Evolutionary conservation across 2,113 vertebrate species (phyloP).

Genomic region (Gambusia holbrooki): DNA sequence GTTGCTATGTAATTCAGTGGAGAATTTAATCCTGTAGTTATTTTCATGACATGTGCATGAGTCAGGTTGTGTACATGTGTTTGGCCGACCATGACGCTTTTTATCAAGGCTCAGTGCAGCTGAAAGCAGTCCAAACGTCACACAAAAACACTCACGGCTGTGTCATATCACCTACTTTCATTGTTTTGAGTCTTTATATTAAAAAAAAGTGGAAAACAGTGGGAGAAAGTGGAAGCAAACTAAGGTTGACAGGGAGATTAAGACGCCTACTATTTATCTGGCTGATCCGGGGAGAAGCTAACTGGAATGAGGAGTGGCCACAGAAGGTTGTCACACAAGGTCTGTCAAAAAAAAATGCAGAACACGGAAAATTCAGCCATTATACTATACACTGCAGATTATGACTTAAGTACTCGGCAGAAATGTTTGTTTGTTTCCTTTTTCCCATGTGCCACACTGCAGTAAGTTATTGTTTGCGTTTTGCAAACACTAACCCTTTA

Average conservation of each 20-base stretch:
- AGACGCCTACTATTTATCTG: constrained; percentile 12
- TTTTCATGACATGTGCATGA: constrained; percentile 51
- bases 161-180: neutral
- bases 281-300: constrained; percentile 21
- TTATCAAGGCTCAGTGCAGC: constrained; percentile 1
- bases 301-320: constrained; percentile 66
- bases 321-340: constrained; percentile 32
- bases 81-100: constrained; percentile 10
- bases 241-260: constrained; percentile 19
- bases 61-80: constrained; percentile 22
- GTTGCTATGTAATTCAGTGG: constrained; percentile 35
- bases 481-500: neutral
- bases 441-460: neutral
- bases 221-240: constrained; percentile 3
- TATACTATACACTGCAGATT: accelerated
- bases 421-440: neutral
- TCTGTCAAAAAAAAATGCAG: constrained; percentile 8
- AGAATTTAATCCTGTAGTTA: constrained; percentile 22
- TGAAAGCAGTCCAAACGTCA: constrained; percentile 19
- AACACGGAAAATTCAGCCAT: neutral
- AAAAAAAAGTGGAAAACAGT: neutral
- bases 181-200: neutral
- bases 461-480: neutral
- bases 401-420: neutral
- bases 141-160: neutral